Conservation (phyloP, 1,140 invertebrate species). For the Heliconius nattereri region DNA sequence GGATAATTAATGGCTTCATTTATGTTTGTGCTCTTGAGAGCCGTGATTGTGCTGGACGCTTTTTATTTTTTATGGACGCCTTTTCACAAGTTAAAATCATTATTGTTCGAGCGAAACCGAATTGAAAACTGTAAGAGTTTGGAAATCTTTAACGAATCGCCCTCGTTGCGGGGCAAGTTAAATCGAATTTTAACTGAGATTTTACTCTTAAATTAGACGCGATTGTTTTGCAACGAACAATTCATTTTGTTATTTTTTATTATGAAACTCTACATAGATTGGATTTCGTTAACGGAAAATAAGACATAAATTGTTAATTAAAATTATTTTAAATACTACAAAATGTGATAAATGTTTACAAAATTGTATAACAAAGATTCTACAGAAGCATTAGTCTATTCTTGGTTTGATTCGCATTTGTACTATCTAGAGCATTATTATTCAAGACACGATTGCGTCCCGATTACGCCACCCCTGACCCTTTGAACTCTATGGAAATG, state of each 20-base stretch:
- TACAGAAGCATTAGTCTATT: not conserved
- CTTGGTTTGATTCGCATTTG: not conserved
- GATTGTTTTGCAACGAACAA: conserved; percentile 25
- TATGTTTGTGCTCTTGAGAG: conserved; percentile 78
- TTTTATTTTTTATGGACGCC: conserved; percentile 58
- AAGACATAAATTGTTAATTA: not conserved
- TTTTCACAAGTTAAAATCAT: conserved; percentile 63
- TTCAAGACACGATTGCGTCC: conserved; percentile 57
- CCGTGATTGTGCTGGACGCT: conserved; percentile 75
- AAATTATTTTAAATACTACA: not conserved
- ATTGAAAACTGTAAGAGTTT: conserved; percentile 67
- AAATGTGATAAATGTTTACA: not conserved
- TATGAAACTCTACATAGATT: conserved; percentile 23
- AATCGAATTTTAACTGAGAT: conserved; percentile 32
- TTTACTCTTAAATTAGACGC: conserved; percentile 35
- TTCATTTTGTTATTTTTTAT: conserved; percentile 33
- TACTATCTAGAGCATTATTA: conserved; percentile 58
- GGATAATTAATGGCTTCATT: conserved; percentile 81
- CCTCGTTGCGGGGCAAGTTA: conserved; percentile 33
- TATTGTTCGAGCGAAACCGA: conserved; percentile 67
- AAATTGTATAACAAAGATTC: not conserved
- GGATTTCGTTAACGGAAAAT: conserved; percentile 9
- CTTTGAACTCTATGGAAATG: conserved; percentile 67
- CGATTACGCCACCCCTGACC: conserved; percentile 68
- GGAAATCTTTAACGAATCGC: conserved; percentile 49